Evolutionary conservation across 2,888 invertebrate species (phyloP).

Genomic region (Ferrisia virgata): DNA sequence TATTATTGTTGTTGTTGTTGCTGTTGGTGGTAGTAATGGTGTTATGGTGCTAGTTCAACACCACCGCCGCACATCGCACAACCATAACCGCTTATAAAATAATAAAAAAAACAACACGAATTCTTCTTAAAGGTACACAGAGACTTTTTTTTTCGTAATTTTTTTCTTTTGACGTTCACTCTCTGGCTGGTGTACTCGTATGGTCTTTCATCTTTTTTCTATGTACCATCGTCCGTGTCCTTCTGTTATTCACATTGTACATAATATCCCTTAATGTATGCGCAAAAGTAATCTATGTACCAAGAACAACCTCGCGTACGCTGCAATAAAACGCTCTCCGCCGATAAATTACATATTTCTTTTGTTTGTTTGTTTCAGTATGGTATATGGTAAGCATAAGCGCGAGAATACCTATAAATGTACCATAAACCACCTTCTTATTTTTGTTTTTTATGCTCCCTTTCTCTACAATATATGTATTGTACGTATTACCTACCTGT

Average conservation of each 20-base stretch:
- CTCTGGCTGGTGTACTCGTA: not conserved
- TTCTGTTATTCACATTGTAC: no score
- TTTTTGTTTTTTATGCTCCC: not conserved
- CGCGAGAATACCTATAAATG: not conserved
- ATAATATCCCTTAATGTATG: not conserved
- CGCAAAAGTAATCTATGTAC: not conserved
- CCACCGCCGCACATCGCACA: no score
- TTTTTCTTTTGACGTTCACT: not conserved
- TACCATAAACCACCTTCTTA: not conserved
- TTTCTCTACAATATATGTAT: not conserved
- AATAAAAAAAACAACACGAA: constrained; percentile 22
- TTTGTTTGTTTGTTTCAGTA: constrained; percentile 6
- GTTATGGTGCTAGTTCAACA: not conserved
- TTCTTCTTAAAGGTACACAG: not conserved
- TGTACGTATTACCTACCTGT: no score
- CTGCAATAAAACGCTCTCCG: not conserved
- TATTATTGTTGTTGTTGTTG: not conserved
- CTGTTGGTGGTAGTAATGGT: not conserved
- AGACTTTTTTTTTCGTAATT: not conserved
- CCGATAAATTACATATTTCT: constrained; percentile 31
- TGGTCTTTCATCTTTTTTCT: not conserved
- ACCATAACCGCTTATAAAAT: not conserved
- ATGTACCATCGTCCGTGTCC: no score
- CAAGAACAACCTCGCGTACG: not conserved
- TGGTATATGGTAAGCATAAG: not conserved